phyloP scores from a whole-genome alignment of 2,113 vertebrate species.

The Prunella himalayana region DNA sequence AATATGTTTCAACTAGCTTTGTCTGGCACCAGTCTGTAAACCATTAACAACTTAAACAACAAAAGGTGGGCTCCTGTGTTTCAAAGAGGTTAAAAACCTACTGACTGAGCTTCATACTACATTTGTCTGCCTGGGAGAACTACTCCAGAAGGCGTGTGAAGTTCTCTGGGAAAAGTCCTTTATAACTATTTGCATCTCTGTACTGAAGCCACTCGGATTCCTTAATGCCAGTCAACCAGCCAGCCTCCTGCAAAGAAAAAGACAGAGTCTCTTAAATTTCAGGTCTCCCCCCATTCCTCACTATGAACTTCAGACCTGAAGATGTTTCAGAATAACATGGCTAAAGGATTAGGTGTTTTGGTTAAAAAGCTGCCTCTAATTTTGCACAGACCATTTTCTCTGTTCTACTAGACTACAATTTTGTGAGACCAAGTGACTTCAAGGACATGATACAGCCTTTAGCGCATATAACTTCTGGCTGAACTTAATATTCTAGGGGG shows the following conservation, averaged over 20 bases:
- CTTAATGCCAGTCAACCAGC: constrained; percentile 92
- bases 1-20: constrained; percentile 51
- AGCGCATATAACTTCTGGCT: background rate
- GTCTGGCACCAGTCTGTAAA: constrained; percentile 63
- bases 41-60: constrained; percentile 46
- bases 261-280: background rate
- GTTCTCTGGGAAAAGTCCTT: constrained; percentile 96
- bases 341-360: background rate
- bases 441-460: background rate
- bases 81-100: constrained; percentile 60
- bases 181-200: constrained; percentile 72
- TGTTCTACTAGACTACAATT: background rate
- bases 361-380: background rate
- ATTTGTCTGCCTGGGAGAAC: background rate
- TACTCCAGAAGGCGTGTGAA: constrained; percentile 86
- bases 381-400: background rate
- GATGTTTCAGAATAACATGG: background rate
- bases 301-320: background rate
- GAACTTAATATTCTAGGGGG: background rate
- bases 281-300: background rate
- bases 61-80: constrained; percentile 63
- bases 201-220: constrained; percentile 87
- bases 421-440: background rate
- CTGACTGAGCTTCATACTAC: constrained; percentile 11
- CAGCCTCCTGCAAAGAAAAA: constrained; percentile 86